Evolutionary conservation across 1,140 invertebrate genomes (phyloP).

Genomic region (Trachymyrmex cornetzi): DNA sequence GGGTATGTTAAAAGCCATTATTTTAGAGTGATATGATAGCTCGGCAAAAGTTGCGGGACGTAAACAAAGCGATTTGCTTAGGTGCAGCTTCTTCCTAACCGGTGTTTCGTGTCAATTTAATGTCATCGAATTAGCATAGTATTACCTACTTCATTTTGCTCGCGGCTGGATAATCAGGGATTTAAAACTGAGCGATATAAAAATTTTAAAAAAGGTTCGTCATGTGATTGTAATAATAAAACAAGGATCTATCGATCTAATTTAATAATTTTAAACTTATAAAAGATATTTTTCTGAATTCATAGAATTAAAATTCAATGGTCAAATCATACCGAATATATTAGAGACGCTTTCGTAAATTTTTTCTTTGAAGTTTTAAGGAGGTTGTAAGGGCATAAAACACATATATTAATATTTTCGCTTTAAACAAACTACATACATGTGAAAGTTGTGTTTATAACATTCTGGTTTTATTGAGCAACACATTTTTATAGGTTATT

Average conservation of each 20-base stretch:
- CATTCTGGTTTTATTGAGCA: too few relatives aligned
- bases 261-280: not conserved
- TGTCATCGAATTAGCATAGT: conserved; percentile 43
- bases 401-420: too few relatives aligned
- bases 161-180: not conserved
- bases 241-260: not conserved
- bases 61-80: conserved; percentile 31
- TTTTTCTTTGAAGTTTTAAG: not conserved
- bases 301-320: not conserved
- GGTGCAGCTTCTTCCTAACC: not conserved
- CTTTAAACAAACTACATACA: too few relatives aligned
- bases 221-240: not conserved
- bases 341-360: not conserved
- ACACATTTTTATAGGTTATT: too few relatives aligned
- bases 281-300: not conserved
- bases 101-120: not conserved
- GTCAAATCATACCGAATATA: not conserved
- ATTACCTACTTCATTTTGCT: conserved; percentile 13
- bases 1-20: not conserved
- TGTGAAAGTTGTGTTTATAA: too few relatives aligned
- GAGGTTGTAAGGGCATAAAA: too few relatives aligned
- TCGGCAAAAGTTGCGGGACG: conserved; percentile 14
- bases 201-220: not conserved
- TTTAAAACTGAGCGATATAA: not conserved
- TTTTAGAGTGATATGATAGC: not conserved